Conservation (phyloP, 2,113 vertebrate genomes). For the Vulpes lagopus region DNA sequence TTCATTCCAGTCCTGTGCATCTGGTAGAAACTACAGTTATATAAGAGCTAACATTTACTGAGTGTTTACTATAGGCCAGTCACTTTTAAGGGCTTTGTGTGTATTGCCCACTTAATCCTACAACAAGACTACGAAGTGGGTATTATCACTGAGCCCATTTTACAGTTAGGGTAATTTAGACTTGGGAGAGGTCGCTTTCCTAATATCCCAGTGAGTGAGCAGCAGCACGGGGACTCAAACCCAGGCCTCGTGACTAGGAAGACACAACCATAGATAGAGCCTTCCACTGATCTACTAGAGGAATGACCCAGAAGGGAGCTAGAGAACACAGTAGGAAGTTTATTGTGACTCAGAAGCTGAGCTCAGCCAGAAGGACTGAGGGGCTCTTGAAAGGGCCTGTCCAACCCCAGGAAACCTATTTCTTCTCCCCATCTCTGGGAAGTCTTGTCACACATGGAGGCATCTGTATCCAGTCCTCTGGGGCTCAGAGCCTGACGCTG, state of each 20-base stretch:
- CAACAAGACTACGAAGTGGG: too few relatives aligned
- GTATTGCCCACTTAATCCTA: neutral
- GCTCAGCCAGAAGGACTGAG: neutral
- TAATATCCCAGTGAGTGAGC: neutral
- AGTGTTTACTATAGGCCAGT: neutral
- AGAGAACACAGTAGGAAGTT: neutral
- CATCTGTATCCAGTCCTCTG: neutral
- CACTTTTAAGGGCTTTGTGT: neutral
- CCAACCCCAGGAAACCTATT: neutral
- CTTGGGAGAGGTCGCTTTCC: neutral
- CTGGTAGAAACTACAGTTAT: fast-evolving
- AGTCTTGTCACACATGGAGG: neutral
- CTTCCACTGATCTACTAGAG: neutral
- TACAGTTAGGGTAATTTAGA: neutral
- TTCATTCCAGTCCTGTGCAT: fast-evolving
- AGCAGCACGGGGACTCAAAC: neutral
- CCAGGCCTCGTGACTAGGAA: neutral
- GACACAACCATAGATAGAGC: fast-evolving
- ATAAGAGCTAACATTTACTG: neutral
- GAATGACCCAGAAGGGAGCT: neutral
- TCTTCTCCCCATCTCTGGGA: neutral
- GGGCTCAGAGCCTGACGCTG: neutral
- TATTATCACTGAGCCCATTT: neutral
- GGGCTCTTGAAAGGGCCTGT: too few relatives aligned
- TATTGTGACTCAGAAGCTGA: fast-evolving